Conservation (phyloP, 2,888 invertebrate species). For the Leuctra nigra region DNA sequence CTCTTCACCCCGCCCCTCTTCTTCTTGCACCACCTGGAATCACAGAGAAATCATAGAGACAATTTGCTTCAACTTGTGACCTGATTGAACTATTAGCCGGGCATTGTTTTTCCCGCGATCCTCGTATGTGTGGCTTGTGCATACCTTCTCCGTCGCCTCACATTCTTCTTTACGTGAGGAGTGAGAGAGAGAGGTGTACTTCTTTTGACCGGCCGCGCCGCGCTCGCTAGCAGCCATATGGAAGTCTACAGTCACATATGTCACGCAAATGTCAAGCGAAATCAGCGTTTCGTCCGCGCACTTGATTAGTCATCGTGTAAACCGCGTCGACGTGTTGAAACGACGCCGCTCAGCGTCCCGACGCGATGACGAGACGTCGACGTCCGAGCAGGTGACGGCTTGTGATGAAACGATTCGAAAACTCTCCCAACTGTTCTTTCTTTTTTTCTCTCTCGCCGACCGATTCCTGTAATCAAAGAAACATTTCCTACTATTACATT, state of each 20-base stretch:
- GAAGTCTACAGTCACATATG: background rate
- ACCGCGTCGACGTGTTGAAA: background rate
- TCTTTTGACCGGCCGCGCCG: background rate
- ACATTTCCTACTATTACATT: slow-evolving; percentile 5
- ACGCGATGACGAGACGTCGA: background rate
- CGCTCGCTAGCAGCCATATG: background rate
- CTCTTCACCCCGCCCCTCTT: background rate
- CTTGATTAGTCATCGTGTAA: slow-evolving; percentile 1
- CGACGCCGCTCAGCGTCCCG: background rate
- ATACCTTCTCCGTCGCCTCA: slow-evolving; percentile 1
- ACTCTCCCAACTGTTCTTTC: background rate
- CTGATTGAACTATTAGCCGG: slow-evolving; percentile 2
- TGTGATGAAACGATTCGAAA: background rate
- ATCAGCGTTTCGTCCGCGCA: background rate
- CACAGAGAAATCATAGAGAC: background rate
- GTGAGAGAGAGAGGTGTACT: background rate
- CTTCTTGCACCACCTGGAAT: background rate
- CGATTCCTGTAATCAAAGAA: slow-evolving; percentile 14
- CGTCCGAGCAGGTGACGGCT: slow-evolving; percentile 1
- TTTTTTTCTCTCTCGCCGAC: no score
- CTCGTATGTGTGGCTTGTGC: slow-evolving; percentile 4
- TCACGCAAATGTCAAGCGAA: background rate
- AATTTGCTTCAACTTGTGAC: slow-evolving; percentile 3
- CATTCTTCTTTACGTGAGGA: background rate
- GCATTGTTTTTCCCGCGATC: slow-evolving; percentile 1